A percentile compares a stretch with the other conserved stretches of the same genome.
Evolutionary conservation across 2,888 invertebrate genomes (phyloP).

Genomic region (Tetrapedia diversipes): DNA sequence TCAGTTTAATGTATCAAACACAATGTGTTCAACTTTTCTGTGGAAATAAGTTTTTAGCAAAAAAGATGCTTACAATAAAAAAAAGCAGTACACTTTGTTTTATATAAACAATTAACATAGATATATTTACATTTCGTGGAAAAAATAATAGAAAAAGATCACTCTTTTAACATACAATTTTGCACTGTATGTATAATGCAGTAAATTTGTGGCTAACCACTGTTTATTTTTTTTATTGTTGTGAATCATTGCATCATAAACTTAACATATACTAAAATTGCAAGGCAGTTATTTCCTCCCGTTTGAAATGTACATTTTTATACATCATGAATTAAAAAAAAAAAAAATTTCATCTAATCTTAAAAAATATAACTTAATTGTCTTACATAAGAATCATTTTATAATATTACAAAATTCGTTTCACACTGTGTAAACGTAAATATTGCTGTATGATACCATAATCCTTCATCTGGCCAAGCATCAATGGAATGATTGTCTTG

Average conservation of each 20-base stretch:
- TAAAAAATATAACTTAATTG: background rate
- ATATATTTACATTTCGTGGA: background rate
- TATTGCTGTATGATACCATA: slow-evolving; percentile 27
- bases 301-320: background rate
- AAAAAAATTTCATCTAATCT: background rate
- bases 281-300: background rate
- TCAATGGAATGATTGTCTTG: slow-evolving; percentile 41
- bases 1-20: slow-evolving; percentile 45
- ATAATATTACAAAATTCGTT: slow-evolving; percentile 1
- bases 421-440: background rate
- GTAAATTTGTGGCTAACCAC: slow-evolving; percentile 44
- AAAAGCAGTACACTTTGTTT: background rate
- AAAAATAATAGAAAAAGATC: background rate
- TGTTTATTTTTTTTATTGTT: slow-evolving; percentile 9
- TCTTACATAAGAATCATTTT: background rate
- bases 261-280: slow-evolving; percentile 13
- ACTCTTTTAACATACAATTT: slow-evolving; percentile 22
- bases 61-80: background rate
- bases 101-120: slow-evolving; percentile 6
- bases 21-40: slow-evolving; percentile 21
- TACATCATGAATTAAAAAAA: background rate
- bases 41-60: slow-evolving; percentile 22
- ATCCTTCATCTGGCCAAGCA: slow-evolving; percentile 4
- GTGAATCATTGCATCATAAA: slow-evolving; percentile 18
- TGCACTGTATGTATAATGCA: slow-evolving; percentile 1